These are phyloP conservation scores for Calameuta pallipes DNA, from an alignment of 2,888 invertebrate genomes.

Conservation along the genomic window DNA sequence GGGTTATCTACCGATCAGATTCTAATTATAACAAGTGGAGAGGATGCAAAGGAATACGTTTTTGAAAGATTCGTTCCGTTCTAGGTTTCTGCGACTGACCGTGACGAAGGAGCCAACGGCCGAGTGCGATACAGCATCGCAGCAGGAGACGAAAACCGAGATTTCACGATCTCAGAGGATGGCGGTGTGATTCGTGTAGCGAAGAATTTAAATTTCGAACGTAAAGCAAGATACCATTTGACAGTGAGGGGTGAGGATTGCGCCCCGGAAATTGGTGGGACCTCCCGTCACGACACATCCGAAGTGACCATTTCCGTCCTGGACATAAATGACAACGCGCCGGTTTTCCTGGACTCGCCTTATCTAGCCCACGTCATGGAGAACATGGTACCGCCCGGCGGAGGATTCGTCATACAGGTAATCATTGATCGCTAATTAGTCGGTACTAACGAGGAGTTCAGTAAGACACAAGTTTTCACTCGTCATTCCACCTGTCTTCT, in stretches of 20 bases:
- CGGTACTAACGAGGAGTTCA: not conserved
- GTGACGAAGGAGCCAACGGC: conserved; percentile 91
- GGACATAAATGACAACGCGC: conserved; percentile 94
- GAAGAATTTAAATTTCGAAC: conserved; percentile 93
- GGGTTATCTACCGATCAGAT: not conserved
- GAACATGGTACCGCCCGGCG: conserved; percentile 82
- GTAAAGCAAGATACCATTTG: conserved; percentile 85
- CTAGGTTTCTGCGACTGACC: conserved; percentile 88
- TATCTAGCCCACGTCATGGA: conserved; percentile 95
- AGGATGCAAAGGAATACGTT: not conserved
- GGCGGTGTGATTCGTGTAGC: conserved; percentile 91
- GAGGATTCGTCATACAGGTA: conserved; percentile 74
- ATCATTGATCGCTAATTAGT: conserved; percentile 23
- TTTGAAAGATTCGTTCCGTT: conserved; percentile 22
- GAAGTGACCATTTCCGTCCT: conserved; percentile 86
- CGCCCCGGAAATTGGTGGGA: conserved; percentile 75
- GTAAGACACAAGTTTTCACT: not conserved
- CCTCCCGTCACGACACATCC: conserved; percentile 77
- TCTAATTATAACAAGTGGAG: not conserved
- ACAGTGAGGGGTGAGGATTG: conserved; percentile 91
- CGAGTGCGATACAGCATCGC: conserved; percentile 91
- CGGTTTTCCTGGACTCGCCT: conserved; percentile 93
- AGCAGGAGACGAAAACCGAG: conserved; percentile 89
- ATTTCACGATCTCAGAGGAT: conserved; percentile 92
- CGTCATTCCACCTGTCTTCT: not conserved